phyloP scores from a whole-genome alignment of 2,888 invertebrate species.

The Syrphus vitripennis region DNA sequence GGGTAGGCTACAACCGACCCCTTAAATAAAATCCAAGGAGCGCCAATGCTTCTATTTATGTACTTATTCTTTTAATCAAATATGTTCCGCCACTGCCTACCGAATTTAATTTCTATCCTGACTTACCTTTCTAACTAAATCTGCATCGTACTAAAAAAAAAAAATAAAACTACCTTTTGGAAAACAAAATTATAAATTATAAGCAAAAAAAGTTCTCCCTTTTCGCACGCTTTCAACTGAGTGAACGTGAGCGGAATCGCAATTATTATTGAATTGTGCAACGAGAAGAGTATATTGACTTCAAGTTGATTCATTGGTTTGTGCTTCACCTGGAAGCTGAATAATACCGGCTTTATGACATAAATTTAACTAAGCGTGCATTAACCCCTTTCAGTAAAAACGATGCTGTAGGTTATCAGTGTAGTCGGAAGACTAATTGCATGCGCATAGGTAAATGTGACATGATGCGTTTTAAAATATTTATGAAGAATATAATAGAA shows the following conservation, averaged over 20 bases:
- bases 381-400: conserved; percentile 27
- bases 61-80: too few species aligned
- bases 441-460: background rate
- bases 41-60: too few species aligned
- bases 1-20: too few species aligned
- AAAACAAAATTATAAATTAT: background rate
- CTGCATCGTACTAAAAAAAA: background rate
- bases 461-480: too few species aligned
- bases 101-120: conserved; percentile 9
- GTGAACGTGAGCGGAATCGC: conserved; percentile 29
- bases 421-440: background rate
- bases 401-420: background rate
- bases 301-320: background rate
- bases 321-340: background rate
- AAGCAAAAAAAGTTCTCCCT: background rate
- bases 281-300: conserved; percentile 13
- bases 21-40: too few species aligned
- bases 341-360: background rate
- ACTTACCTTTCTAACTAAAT: background rate
- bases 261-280: conserved; percentile 42
- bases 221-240: conserved; percentile 5
- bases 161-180: background rate
- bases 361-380: conserved; percentile 11
- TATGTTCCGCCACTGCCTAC: conserved; percentile 16
- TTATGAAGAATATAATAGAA: too few species aligned